A percentile compares a stretch with the other conserved stretches of the same genome.
Evolutionary conservation across 2,797 vertebrate species (phyloP).

Genomic region (Manis crassicaudata): DNA sequence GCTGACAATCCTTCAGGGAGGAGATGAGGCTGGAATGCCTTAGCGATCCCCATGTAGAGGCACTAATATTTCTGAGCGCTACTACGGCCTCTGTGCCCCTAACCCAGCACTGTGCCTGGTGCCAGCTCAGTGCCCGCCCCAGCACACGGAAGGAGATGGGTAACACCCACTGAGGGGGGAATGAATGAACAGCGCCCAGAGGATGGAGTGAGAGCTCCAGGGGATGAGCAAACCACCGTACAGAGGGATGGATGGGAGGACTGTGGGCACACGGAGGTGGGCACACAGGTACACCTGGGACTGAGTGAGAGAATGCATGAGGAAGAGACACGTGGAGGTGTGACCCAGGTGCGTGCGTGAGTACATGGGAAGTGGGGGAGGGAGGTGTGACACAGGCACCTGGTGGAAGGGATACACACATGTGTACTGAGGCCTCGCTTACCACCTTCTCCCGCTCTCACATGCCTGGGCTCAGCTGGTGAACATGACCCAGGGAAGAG

Average conservation of each 20-base stretch:
- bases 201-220: neutral
- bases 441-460: neutral
- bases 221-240: too few relatives aligned
- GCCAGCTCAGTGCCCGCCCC: neutral
- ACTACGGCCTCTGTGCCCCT: rapidly evolving
- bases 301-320: neutral
- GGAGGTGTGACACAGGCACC: rapidly evolving
- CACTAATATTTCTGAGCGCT: rapidly evolving
- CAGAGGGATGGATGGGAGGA: neutral
- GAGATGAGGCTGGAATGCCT: too few relatives aligned
- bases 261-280: neutral
- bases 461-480: too few relatives aligned
- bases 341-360: neutral
- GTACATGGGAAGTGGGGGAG: too few relatives aligned
- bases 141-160: too few relatives aligned
- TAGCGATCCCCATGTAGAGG: rapidly evolving
- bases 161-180: too few relatives aligned
- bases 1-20: neutral
- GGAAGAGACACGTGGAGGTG: neutral
- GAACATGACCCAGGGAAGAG: neutral
- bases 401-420: too few relatives aligned
- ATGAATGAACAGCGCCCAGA: neutral
- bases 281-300: neutral
- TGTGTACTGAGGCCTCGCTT: rapidly evolving
- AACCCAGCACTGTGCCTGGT: too few relatives aligned